Conservation (phyloP, 92 coral and sea anemone genomes). For the Pocillopora grandis region DNA sequence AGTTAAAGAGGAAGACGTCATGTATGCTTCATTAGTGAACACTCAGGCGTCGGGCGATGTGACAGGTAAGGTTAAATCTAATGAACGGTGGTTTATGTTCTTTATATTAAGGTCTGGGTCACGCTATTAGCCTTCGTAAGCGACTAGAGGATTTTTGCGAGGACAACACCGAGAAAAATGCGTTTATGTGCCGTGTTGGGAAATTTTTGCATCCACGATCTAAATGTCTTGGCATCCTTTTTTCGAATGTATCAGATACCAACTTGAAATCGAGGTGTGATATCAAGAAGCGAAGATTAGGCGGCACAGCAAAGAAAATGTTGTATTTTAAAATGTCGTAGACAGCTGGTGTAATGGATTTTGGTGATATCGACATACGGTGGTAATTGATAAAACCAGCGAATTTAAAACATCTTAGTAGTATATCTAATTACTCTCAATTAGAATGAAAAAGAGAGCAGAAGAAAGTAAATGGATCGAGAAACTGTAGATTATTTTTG, state of each 20-base stretch:
- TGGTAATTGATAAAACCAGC: background rate
- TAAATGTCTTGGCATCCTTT: background rate
- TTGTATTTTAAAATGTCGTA: background rate
- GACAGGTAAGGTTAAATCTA: conserved; percentile 2
- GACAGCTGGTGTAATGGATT: background rate
- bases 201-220: background rate
- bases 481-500: background rate
- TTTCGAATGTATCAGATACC: background rate
- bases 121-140: background rate
- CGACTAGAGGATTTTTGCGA: background rate
- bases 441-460: background rate
- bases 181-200: background rate
- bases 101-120: background rate
- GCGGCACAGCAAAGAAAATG: background rate
- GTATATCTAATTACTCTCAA: background rate
- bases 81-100: background rate
- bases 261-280: background rate
- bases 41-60: background rate
- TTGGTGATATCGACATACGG: background rate
- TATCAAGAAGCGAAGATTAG: background rate
- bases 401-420: background rate
- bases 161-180: background rate
- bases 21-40: conserved; percentile 11
- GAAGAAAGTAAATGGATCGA: background rate
- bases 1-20: background rate